Conservation (phyloP, 2,888 invertebrate genomes). For the Peribatodes rhomboidaria region DNA sequence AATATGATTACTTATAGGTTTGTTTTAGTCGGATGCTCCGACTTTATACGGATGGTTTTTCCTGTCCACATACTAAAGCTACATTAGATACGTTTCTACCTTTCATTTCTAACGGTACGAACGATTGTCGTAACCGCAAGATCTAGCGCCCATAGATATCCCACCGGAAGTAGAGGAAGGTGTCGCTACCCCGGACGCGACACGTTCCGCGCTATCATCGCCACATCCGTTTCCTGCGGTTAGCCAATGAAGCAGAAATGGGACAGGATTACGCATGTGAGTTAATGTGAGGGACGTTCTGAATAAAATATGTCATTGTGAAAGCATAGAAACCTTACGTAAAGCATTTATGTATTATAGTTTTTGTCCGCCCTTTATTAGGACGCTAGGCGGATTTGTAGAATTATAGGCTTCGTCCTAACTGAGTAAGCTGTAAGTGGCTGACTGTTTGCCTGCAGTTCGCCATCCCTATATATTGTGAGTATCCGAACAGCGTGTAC, state of each 20-base stretch:
- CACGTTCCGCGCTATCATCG: slow-evolving; percentile 61
- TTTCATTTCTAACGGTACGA: neutral
- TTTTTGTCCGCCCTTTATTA: no score
- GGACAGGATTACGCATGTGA: slow-evolving; percentile 33
- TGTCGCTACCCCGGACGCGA: slow-evolving; percentile 59
- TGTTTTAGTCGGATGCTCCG: neutral
- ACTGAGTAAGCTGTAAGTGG: no score
- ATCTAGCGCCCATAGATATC: slow-evolving; percentile 56
- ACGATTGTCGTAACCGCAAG: slow-evolving; percentile 31
- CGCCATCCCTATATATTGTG: no score
- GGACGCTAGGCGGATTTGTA: no score
- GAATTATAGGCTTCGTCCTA: no score
- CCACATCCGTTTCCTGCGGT: slow-evolving; percentile 47
- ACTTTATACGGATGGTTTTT: neutral
- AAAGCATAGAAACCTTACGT: neutral
- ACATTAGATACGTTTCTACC: neutral
- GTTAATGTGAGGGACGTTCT: slow-evolving; percentile 5
- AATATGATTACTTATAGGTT: neutral
- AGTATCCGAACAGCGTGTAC: no score
- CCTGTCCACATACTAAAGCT: neutral
- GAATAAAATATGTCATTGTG: neutral
- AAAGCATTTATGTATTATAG: no score
- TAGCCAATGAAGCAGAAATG: slow-evolving; percentile 29
- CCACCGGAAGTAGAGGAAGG: slow-evolving; percentile 61
- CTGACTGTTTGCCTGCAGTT: no score